phyloP scores from a whole-genome alignment of 2,113 vertebrate genomes.

The Eolophus roseicapilla region DNA sequence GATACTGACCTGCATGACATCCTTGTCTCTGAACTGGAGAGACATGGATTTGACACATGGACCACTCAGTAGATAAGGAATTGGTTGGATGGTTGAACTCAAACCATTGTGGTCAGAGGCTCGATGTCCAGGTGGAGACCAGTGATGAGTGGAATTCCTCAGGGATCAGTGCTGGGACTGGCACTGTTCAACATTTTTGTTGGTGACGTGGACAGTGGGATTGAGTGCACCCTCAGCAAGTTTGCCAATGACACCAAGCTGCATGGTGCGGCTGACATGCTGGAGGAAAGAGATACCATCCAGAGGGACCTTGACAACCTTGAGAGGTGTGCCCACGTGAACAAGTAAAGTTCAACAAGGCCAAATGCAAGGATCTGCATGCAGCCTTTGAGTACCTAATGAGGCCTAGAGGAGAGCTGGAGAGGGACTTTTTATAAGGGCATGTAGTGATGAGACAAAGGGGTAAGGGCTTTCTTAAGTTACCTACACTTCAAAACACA shows the following conservation, averaged over 20 bases:
- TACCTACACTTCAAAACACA: background rate
- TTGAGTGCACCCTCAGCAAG: background rate
- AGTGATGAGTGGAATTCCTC: background rate
- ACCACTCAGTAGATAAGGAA: background rate
- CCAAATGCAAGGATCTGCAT: background rate
- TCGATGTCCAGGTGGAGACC: background rate
- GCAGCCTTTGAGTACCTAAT: background rate
- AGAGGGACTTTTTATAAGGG: background rate
- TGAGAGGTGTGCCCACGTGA: background rate
- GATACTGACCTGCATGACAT: background rate
- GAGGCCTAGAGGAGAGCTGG: background rate
- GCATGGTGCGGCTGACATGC: background rate
- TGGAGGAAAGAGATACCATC: background rate
- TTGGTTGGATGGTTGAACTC: background rate
- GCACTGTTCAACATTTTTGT: background rate
- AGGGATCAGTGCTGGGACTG: background rate
- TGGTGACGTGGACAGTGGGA: background rate
- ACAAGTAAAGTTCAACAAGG: background rate
- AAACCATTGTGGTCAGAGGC: background rate
- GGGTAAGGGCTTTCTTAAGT: background rate
- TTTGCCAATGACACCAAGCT: background rate
- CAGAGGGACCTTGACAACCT: background rate
- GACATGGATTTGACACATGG: background rate
- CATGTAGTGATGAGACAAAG: background rate
- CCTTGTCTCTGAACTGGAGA: background rate